These are phyloP conservation scores for Hyperoodon ampullatus DNA, from an alignment of 2,113 vertebrate species.

Conservation along the genomic window DNA sequence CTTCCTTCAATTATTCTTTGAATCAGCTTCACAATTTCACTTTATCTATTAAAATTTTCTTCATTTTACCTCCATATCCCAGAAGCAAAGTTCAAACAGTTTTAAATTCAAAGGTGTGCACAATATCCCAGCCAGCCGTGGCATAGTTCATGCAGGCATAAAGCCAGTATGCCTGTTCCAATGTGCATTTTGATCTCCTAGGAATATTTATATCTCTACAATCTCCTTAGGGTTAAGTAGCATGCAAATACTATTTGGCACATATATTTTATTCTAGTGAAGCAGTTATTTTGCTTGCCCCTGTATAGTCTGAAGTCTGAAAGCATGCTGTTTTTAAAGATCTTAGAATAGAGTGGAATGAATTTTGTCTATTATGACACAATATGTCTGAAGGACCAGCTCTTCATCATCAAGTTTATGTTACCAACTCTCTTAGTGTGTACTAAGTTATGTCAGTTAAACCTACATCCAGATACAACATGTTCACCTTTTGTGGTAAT, in stretches of 20 bases:
- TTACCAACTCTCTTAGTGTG: slow-evolving; percentile 26
- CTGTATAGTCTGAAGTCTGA: background rate
- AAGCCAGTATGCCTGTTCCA: background rate
- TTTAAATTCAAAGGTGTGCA: background rate
- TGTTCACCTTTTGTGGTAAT: slow-evolving; percentile 63
- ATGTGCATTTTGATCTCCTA: background rate
- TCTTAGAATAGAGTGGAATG: background rate
- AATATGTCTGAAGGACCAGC: background rate
- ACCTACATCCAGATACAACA: background rate
- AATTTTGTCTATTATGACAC: background rate
- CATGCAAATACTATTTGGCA: background rate
- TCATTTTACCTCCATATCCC: background rate
- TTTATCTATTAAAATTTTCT: background rate
- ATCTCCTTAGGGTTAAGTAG: background rate
- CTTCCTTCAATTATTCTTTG: background rate
- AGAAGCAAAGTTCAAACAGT: background rate
- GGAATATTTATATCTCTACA: background rate
- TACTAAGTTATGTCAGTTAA: slow-evolving; percentile 69
- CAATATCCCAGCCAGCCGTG: background rate
- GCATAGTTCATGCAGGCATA: background rate
- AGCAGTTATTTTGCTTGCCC: background rate
- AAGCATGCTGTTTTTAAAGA: background rate
- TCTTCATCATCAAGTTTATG: slow-evolving; percentile 35
- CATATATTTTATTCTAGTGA: background rate
- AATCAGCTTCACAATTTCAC: background rate